Evolutionary conservation across 2,797 vertebrate genomes (phyloP).

Genomic region (Martes flavigula): DNA sequence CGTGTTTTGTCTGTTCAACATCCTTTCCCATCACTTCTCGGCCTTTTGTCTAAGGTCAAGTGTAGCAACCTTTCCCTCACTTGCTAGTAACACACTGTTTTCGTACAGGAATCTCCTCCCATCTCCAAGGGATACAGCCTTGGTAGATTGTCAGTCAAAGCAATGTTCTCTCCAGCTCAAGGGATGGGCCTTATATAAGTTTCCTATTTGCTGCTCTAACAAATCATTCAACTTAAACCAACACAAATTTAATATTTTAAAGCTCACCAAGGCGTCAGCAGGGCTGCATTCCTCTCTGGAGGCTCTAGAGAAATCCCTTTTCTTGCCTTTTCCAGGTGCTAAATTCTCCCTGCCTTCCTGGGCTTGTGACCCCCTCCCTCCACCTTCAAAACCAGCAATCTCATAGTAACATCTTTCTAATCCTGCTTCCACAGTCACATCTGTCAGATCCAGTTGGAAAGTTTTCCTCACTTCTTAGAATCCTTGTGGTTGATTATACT

Average conservation of each 20-base stretch:
- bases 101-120: neutral
- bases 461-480: neutral
- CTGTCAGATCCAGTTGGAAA: neutral
- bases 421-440: neutral
- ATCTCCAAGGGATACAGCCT: neutral
- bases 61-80: neutral
- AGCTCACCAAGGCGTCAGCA: neutral
- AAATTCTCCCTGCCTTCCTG: neutral
- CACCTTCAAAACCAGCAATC: neutral
- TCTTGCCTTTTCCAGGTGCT: neutral
- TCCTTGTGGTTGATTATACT: neutral
- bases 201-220: constrained; percentile 9
- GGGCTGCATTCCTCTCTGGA: neutral
- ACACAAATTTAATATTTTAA: neutral
- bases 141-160: neutral
- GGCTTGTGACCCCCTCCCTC: neutral
- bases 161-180: neutral
- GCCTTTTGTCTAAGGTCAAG: neutral
- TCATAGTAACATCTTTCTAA: neutral
- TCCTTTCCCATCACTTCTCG: neutral
- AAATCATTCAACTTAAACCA: neutral
- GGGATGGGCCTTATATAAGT: neutral
- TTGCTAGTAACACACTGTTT: neutral
- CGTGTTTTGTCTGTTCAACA: neutral
- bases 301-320: neutral